phyloP scores from a whole-genome alignment of 2,888 invertebrate species.

The Periphyllus acericola region DNA sequence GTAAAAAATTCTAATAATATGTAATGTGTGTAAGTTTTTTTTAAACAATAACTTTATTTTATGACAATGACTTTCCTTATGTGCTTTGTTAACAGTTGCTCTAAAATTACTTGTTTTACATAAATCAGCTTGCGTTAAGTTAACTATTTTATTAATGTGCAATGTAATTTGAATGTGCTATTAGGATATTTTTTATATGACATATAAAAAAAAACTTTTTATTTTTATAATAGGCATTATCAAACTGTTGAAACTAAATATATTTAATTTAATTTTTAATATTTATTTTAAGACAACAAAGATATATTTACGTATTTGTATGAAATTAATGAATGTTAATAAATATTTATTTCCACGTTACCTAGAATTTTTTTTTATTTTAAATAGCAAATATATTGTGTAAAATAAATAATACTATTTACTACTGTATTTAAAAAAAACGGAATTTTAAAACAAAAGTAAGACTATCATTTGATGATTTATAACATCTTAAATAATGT shows the following conservation, averaged over 20 bases:
- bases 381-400: too few relatives aligned
- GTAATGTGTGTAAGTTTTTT: background rate
- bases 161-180: background rate
- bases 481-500: too few relatives aligned
- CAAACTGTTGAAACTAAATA: slow-evolving; percentile 37
- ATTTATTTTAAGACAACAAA: background rate
- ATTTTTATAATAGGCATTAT: background rate
- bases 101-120: slow-evolving; percentile 6
- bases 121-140: slow-evolving; percentile 30
- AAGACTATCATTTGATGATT: too few relatives aligned
- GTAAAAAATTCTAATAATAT: slow-evolving; percentile 37
- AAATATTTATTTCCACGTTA: slow-evolving; percentile 29
- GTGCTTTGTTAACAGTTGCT: background rate
- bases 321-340: background rate
- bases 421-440: too few relatives aligned
- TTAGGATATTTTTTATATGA: background rate
- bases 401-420: too few relatives aligned
- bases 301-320: slow-evolving; percentile 3
- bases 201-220: background rate
- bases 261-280: slow-evolving; percentile 44
- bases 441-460: too few relatives aligned
- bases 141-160: background rate
- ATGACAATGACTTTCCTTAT: background rate
- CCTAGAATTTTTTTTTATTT: background rate
- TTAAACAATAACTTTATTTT: background rate